These are phyloP conservation scores for Aproaerema taeniolella DNA, from an alignment of 2,888 invertebrate genomes.

Conservation along the genomic window DNA sequence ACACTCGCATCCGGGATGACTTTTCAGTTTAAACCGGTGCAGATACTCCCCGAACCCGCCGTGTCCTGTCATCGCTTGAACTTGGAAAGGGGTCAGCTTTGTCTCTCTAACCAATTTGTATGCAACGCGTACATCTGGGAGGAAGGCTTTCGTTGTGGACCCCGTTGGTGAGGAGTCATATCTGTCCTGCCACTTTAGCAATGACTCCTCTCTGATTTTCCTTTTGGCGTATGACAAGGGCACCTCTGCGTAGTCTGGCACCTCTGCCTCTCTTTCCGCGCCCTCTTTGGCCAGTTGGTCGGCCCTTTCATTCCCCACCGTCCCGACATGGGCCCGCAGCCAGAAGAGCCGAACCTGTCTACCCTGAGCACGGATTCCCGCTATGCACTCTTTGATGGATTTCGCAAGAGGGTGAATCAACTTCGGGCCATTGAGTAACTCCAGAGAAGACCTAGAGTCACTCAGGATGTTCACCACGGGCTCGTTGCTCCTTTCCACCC, in stretches of 20 bases:
- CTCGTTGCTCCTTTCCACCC: neutral
- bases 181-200: neutral
- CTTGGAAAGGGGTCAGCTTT: neutral
- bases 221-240: slow-evolving; percentile 3
- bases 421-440: neutral
- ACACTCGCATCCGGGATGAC: too few relatives aligned
- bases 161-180: neutral
- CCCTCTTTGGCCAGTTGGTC: neutral
- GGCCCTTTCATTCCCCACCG: slow-evolving; percentile 1
- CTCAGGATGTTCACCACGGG: neutral
- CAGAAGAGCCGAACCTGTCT: neutral
- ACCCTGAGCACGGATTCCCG: neutral
- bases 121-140: neutral
- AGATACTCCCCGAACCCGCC: neutral
- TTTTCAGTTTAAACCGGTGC: too few relatives aligned
- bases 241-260: neutral
- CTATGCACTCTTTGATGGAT: too few relatives aligned
- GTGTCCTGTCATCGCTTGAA: too few relatives aligned
- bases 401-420: too few relatives aligned
- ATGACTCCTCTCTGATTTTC: neutral
- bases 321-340: neutral
- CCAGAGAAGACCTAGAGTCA: slow-evolving; percentile 1
- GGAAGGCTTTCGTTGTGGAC: neutral
- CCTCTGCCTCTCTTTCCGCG: neutral
- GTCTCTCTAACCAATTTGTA: neutral